Evolutionary conservation across 2,888 invertebrate genomes (phyloP).

Genomic region (Coenonympha arcania): DNA sequence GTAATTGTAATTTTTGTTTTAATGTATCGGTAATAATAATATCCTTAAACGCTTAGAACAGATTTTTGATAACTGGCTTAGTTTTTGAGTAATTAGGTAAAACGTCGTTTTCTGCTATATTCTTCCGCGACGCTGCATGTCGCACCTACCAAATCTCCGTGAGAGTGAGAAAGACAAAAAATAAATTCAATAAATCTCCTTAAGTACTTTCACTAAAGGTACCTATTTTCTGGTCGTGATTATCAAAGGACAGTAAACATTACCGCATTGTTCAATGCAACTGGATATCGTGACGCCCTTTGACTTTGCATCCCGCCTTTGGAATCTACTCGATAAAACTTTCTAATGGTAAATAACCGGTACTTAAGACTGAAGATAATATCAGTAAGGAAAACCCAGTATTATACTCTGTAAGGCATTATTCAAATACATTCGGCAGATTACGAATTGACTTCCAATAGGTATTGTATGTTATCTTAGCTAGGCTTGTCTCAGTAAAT

Average conservation of each 20-base stretch:
- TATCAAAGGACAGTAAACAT: conserved; percentile 52
- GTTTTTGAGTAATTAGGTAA: no score
- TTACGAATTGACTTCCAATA: background rate
- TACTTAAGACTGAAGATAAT: conserved; percentile 1
- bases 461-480: background rate
- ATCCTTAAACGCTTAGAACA: no score
- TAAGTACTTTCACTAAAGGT: conserved; percentile 17
- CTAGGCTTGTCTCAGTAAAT: background rate
- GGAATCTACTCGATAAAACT: conserved; percentile 2
- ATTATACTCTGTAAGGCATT: conserved; percentile 3
- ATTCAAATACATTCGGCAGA: background rate
- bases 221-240: conserved; percentile 28
- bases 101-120: no score
- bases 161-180: no score
- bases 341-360: conserved; percentile 8
- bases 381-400: conserved; percentile 10
- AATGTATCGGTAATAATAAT: no score
- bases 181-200: no score
- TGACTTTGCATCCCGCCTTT: conserved; percentile 30
- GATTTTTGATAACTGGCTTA: no score
- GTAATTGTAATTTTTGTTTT: no score
- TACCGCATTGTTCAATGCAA: conserved; percentile 18
- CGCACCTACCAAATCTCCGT: no score
- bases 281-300: conserved; percentile 45
- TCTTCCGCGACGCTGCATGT: no score